Base-by-base conservation (phyloP, 2,797 vertebrate genomes). In the Potorous gilbertii region DNA sequence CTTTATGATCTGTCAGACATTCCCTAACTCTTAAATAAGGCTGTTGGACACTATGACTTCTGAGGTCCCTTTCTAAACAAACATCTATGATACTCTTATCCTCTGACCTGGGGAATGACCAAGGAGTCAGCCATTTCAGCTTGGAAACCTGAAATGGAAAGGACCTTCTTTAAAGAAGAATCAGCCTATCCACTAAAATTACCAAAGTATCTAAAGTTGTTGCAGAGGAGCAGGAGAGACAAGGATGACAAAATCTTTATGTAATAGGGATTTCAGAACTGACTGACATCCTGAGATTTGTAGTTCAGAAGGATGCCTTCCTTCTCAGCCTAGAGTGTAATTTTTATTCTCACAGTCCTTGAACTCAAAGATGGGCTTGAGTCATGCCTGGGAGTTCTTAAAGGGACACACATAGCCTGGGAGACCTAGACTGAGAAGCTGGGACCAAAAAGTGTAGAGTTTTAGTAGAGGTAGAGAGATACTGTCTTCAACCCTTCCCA, bases 181-280 rank as follows among this genome's bases (percentile, higher is more conserved):
- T 91, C 92, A 66, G 91, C 57, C 52, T 56, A 95, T 74, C 52
- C 55, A 59, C n/a, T 50, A 56, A 56, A 90, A 18, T 95, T 59
- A 92, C 50, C 66, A 92, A 62, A 92, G 92, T 55, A 50, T 90
- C 28, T 90, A 55, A 34, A 92, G 1, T 92, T 50, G 92, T 92
- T 93, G 28, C 52, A 87, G 46, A 54, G 90, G 9, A 94, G 93
- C 29, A 29, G 56, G 95, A 91, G 5, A 18, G 6, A 40, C 24
- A 21, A 81, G 18, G 5, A 24, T n/a, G 40, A 18, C 6, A 40
- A 40, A 81, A 4, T 94, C 29, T 56, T 93, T 95, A 93, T 55
- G 40, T 40, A 13, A 94, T 92, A 94, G 50, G n/a, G 94, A 40
- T 29, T 1, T 81, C 34, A 28, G 57, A 46, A 46, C n/a, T 81